phyloP scores from a whole-genome alignment of 2,113 vertebrate genomes.

The Falco punctatus region DNA sequence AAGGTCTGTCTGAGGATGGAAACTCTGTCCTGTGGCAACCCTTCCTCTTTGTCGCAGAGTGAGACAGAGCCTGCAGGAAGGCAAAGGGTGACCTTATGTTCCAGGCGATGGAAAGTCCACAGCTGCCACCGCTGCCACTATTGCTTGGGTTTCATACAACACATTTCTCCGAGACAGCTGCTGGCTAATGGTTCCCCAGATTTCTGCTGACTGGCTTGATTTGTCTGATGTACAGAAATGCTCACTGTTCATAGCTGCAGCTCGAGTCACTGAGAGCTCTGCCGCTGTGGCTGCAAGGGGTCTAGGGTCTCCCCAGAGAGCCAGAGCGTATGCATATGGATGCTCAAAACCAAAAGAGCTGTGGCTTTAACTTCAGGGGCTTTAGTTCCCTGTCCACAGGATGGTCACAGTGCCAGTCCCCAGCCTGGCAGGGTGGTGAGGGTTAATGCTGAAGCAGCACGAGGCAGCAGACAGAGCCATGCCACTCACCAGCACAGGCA shows the following conservation, averaged over 20 bases:
- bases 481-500: neutral
- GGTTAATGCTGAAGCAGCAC: neutral
- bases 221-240: neutral
- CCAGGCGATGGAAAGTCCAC: neutral
- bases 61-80: neutral
- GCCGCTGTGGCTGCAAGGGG: neutral
- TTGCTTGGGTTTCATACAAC: neutral
- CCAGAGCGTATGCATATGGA: neutral
- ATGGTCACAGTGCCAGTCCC: neutral
- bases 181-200: neutral
- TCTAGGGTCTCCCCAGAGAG: neutral
- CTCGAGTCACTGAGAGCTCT: neutral
- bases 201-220: neutral
- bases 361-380: neutral
- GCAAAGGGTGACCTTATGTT: neutral
- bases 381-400: neutral
- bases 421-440: neutral
- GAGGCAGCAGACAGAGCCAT: neutral
- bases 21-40: neutral
- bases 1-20: neutral
- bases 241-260: neutral
- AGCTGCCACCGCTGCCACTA: neutral
- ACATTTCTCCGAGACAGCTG: neutral
- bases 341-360: neutral
- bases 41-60: neutral